A percentile compares a stretch with the other conserved stretches of the same genome.
phyloP scores from a whole-genome alignment of 2,888 invertebrate species.

The Tinea pellionella region DNA sequence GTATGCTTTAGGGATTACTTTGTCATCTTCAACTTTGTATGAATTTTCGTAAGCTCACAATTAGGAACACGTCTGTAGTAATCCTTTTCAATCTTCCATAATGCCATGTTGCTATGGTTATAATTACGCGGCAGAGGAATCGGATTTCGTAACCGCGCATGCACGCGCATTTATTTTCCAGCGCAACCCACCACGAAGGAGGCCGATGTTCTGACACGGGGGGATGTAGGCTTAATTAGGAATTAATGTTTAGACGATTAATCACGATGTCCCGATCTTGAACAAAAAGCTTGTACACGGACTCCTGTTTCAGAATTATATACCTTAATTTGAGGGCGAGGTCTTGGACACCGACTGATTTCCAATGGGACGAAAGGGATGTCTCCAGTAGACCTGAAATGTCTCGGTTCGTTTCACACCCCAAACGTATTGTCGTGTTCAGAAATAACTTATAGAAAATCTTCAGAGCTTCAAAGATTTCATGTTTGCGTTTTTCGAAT shows the following conservation, averaged over 20 bases:
- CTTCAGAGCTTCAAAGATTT: conserved; percentile 6
- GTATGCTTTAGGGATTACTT: not conserved
- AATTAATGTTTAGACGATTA: conserved; percentile 65
- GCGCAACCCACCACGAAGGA: not conserved
- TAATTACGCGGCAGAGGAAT: not conserved
- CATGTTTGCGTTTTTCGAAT: not conserved
- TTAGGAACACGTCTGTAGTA: not conserved
- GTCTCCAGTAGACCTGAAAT: conserved; percentile 56
- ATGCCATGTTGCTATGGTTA: not conserved
- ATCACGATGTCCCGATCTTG: conserved; percentile 37
- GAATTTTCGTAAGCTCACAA: not conserved
- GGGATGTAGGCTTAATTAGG: conserved; percentile 64
- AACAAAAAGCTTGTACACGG: not conserved
- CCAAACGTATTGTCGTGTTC: conserved; percentile 36
- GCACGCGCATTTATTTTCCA: conserved; percentile 6
- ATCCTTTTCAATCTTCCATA: not conserved
- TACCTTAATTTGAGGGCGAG: not conserved
- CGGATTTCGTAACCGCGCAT: not conserved
- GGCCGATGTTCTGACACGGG: conserved; percentile 24
- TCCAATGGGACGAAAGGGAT: conserved; percentile 50
- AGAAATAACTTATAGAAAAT: conserved; percentile 4
- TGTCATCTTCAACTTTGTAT: not conserved
- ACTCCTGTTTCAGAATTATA: conserved; percentile 8
- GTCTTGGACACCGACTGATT: conserved; percentile 33
- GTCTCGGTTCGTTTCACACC: conserved; percentile 54